These are phyloP conservation scores for Eueides isabella DNA, from an alignment of 1,140 invertebrate genomes.

Conservation along the genomic window DNA sequence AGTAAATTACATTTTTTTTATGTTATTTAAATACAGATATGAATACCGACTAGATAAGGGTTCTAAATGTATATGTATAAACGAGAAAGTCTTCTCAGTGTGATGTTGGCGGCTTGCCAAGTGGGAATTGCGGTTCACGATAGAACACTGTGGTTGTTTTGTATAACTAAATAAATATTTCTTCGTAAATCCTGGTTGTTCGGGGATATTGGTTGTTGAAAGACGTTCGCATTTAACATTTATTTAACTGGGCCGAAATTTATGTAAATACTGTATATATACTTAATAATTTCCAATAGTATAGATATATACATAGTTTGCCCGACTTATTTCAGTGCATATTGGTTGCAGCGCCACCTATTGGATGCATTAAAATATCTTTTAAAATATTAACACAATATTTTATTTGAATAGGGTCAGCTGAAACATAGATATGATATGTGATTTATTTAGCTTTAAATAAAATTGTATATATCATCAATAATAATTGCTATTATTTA, in stretches of 20 bases:
- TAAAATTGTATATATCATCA: too few relatives aligned
- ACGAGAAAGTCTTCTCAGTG: not conserved
- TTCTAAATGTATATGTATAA: not conserved
- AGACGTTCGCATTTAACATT: not conserved
- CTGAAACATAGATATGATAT: too few relatives aligned
- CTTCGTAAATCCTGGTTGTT: not conserved
- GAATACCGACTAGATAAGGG: not conserved
- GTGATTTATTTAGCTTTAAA: too few relatives aligned
- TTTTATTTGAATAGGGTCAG: too few relatives aligned
- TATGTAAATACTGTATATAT: too few relatives aligned
- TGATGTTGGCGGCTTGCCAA: not conserved
- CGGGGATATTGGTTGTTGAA: not conserved
- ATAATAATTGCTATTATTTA: too few relatives aligned
- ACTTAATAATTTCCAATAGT: too few relatives aligned
- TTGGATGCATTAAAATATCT: too few relatives aligned
- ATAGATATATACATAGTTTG: too few relatives aligned
- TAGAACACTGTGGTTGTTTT: not conserved
- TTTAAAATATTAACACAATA: too few relatives aligned
- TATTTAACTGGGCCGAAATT: not conserved
- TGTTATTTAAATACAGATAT: not conserved
- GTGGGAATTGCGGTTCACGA: not conserved
- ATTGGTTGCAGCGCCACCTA: too few relatives aligned
- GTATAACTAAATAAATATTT: not conserved
- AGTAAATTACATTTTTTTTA: not conserved
- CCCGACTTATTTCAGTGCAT: too few relatives aligned